Percentiles rank a stretch among this genome's conserved stretches.
Conservation (phyloP, 1,140 invertebrate genomes). For the Micrasema longulum region DNA sequence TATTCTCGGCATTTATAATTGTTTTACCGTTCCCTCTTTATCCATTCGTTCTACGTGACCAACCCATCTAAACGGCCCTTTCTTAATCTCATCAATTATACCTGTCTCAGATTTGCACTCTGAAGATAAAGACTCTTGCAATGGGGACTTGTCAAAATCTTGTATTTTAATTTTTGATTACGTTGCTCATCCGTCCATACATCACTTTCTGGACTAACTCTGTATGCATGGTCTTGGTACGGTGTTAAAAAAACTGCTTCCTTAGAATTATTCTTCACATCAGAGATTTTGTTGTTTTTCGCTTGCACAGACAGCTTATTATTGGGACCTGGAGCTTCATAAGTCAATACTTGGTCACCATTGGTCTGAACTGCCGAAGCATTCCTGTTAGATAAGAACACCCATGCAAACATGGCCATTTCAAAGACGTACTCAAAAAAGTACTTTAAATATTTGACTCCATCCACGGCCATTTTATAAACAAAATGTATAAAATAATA, state of each 20-base stretch:
- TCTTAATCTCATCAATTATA: too few species aligned
- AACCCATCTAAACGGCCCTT: too few species aligned
- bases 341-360: slow-evolving; percentile 36
- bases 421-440: slow-evolving; percentile 22
- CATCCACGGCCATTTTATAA: slow-evolving; percentile 2
- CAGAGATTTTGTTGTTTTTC: slow-evolving; percentile 51
- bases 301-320: slow-evolving; percentile 12
- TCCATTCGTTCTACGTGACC: too few species aligned
- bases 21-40: too few species aligned
- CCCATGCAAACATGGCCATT: slow-evolving; percentile 9
- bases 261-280: slow-evolving; percentile 39
- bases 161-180: not conserved
- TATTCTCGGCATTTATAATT: too few species aligned
- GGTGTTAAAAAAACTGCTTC: slow-evolving; percentile 40
- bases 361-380: slow-evolving; percentile 43
- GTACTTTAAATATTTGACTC: not conserved
- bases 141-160: too few species aligned
- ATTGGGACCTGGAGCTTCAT: slow-evolving; percentile 23
- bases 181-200: slow-evolving; percentile 12
- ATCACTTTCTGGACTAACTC: slow-evolving; percentile 3
- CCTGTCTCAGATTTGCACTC: too few species aligned
- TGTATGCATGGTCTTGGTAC: slow-evolving; percentile 4
- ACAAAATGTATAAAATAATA: not conserved
- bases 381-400: slow-evolving; percentile 30
- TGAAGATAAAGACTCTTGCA: slow-evolving; percentile 3